Base-by-base conservation (phyloP, 2,113 vertebrate genomes). In the Clarias batrachus region DNA sequence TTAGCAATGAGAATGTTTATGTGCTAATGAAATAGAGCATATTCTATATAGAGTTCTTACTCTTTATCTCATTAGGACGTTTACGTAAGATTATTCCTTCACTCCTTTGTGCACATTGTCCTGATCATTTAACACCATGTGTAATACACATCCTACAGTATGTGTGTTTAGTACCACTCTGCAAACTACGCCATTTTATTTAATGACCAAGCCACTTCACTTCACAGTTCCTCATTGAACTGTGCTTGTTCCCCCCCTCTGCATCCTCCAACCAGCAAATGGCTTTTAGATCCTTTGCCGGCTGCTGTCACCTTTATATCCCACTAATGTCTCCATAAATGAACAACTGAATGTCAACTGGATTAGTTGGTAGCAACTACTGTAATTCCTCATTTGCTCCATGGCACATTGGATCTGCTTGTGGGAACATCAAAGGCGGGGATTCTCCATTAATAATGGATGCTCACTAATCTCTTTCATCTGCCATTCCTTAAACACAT, bases 381-480 rank as follows among this genome's bases (percentile, higher is more conserved):
- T 63, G 19, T 68, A 62, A 82, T 63, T 82, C 56, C 37, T 65
- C 68, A 74, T 86, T 82, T 63, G 57, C 41, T 65, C 37, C 16
- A 2, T 65, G 56, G n/a, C 54, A 19, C 77, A 48, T 70, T 71
- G 52, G 66, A 59, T 57, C 30, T 71, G 27, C 73, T 76, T 77
- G 68, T 74, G 85, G 54, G 63, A 81, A 62, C 33, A 60, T 17
- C 65, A 73, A 81, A 81, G 65, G 60, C n/a, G 74, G 81, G 54
- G 37, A 48, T 74, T 48, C 30, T 17, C 23, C 82, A 82, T 89
- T 82, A 88, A 89, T 78, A 84, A 89, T 76, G 79, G 57, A 85
- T 66, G 56, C 41, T 52, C 54, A 78, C 81, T 87, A 81, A 84
- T 81, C 66, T 80, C 37, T 70, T 83, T 87, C 52, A 85, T 88